Conservation (phyloP, 2,113 vertebrate species). For the Glaucidium brasilianum region DNA sequence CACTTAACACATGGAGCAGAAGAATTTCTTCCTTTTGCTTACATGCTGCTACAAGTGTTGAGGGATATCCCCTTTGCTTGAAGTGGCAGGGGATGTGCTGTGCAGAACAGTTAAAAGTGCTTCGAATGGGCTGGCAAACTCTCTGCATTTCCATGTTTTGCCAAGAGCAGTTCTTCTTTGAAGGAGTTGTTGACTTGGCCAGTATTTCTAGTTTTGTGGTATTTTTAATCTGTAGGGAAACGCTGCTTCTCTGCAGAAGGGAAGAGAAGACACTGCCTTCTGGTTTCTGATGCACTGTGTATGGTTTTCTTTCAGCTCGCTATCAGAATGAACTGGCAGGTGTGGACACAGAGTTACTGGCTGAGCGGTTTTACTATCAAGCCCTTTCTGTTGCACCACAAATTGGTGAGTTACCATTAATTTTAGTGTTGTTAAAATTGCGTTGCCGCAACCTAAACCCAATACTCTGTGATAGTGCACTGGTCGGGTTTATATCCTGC, state of each 20-base stretch:
- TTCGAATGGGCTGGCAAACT: not conserved
- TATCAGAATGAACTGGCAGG: conserved; percentile 97
- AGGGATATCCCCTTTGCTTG: not conserved
- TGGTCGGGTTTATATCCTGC: not conserved
- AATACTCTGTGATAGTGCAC: rapidly evolving
- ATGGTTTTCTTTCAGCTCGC: conserved; percentile 77
- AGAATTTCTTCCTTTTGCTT: not conserved
- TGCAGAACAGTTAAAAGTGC: not conserved
- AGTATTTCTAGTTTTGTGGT: not conserved
- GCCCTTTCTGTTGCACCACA: conserved; percentile 93
- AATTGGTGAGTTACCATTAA: conserved; percentile 73
- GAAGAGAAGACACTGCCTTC: rapidly evolving
- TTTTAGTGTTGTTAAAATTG: not conserved
- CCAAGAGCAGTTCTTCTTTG: not conserved
- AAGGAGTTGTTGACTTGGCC: not conserved
- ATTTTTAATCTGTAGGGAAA: not conserved
- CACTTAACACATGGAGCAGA: not conserved
- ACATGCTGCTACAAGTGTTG: not conserved
- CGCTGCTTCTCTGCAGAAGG: not conserved
- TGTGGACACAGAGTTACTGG: conserved; percentile 91
- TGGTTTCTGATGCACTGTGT: not conserved
- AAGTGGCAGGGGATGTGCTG: not conserved
- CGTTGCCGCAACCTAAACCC: rapidly evolving
- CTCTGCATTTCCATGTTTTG: not conserved
- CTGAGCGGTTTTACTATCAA: conserved; percentile 95